Conservation (phyloP, 2,888 invertebrate species). For the Dicycla oo region DNA sequence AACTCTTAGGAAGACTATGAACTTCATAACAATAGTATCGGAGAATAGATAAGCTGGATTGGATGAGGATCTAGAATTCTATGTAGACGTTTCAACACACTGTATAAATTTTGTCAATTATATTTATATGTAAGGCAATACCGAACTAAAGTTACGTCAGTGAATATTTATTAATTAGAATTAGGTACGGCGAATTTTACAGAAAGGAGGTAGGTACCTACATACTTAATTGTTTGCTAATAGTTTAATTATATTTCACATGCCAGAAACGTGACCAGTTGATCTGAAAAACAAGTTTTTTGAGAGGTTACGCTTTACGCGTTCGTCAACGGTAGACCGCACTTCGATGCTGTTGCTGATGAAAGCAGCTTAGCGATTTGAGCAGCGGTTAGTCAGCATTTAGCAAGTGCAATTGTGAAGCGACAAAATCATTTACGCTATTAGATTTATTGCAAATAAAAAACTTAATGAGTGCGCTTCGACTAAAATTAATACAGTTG, state of each 20-base stretch:
- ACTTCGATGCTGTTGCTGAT: constrained; percentile 30
- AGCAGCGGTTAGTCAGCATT: constrained; percentile 68
- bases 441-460: constrained; percentile 84
- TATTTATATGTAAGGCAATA: not conserved
- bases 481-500: constrained; percentile 76
- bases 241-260: not conserved
- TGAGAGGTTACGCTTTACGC: not conserved
- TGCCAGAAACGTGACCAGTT: not conserved
- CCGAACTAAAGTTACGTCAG: constrained; percentile 8
- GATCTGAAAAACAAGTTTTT: constrained; percentile 17
- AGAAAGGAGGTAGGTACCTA: not conserved
- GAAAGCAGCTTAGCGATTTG: constrained; percentile 66
- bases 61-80: not conserved
- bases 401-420: constrained; percentile 72
- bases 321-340: constrained; percentile 52
- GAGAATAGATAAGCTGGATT: not conserved
- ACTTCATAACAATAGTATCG: not conserved
- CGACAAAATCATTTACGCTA: constrained; percentile 76
- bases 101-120: not conserved
- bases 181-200: not conserved
- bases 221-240: not conserved
- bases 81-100: not conserved
- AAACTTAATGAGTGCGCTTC: constrained; percentile 80
- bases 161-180: not conserved
- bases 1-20: constrained; percentile 31